Base-by-base conservation (phyloP, 2,113 vertebrate species). In the Canis aureus region DNA sequence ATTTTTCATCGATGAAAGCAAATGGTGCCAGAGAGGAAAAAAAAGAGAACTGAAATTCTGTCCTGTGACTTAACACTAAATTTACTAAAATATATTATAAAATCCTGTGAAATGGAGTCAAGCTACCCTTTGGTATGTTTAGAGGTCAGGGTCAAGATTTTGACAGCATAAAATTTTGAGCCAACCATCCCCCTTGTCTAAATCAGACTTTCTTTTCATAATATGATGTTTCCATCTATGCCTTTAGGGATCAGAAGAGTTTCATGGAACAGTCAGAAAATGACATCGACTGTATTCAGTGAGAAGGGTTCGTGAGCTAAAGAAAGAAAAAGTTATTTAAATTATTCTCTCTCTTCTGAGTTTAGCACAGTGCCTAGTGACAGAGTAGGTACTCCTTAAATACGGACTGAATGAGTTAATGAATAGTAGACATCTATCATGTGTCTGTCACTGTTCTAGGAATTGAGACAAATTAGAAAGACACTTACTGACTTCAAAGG, bases 381-480 rank as follows among this genome's bases (percentile, higher is more conserved):
- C 16, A 81, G 32, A 86, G 29, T 57, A 57, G n/a, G 7, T 66
- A 25, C 29, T 89, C 23, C 16, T 6, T 74, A 81, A 60, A 62
- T 22, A 67, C 9, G 43, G 51, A 55, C n/a, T 32, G 12, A 35
- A 15, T 57, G 27, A 83, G 38, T 76, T 53, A 71, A 80, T 64
- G 38, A 91, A 57, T 49, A 85, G 29, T 16, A 49, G n/a, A 59
- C 62, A 93, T 92, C 35, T 97, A 92, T 97, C 97, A 94, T 85
- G 97, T 97, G 97, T 88, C 90, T 96, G 96, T 92, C 84, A 55
- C 5, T 67, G 8, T 86, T 96, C 20, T 53, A 83, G 64, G 12
- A 69, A 55, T 23, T 59, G n/a, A 93, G 38, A 79, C 53, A n/a
- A 91, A 67, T 29, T 32, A 93, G 49, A 76, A 91, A 91, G 69